These are phyloP conservation scores for Phodopus roborovskii DNA, from an alignment of 2,113 vertebrate species.

Conservation along the genomic window DNA sequence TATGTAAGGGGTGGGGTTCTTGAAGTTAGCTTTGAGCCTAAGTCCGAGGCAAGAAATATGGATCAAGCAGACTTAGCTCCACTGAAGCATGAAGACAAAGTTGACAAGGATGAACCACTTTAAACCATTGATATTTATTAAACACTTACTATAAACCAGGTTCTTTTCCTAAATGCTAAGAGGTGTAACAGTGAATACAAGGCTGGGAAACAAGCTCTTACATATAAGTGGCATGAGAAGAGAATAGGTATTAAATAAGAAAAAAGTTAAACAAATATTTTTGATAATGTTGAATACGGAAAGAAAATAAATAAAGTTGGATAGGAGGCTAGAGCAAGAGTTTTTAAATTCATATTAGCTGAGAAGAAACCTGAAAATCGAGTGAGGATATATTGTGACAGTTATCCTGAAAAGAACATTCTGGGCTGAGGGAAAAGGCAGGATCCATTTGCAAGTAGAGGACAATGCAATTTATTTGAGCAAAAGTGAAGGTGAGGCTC, in stretches of 20 bases:
- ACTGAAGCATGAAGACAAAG: neutral
- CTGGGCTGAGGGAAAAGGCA: neutral
- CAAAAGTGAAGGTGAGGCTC: neutral
- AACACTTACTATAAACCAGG: neutral
- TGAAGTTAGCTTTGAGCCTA: neutral
- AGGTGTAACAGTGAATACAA: neutral
- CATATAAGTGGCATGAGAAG: neutral
- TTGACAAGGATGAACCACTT: neutral
- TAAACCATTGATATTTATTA: neutral
- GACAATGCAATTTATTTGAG: neutral
- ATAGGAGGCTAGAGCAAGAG: neutral
- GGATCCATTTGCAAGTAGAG: neutral
- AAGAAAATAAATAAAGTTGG: neutral
- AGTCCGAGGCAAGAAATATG: neutral
- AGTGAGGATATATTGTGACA: accelerated
- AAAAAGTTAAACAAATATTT: neutral
- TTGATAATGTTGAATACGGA: neutral
- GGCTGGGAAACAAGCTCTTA: neutral
- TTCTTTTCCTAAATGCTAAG: neutral
- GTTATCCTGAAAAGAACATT: neutral
- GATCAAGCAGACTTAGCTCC: neutral
- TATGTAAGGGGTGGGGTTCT: neutral
- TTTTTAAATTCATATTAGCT: neutral
- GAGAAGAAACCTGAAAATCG: neutral
- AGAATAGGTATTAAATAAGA: neutral